Evolutionary conservation across 2,797 vertebrate genomes (phyloP), one percentile per base, ranked within the genome.

Genomic region (Sternotherus odoratus): DNA sequence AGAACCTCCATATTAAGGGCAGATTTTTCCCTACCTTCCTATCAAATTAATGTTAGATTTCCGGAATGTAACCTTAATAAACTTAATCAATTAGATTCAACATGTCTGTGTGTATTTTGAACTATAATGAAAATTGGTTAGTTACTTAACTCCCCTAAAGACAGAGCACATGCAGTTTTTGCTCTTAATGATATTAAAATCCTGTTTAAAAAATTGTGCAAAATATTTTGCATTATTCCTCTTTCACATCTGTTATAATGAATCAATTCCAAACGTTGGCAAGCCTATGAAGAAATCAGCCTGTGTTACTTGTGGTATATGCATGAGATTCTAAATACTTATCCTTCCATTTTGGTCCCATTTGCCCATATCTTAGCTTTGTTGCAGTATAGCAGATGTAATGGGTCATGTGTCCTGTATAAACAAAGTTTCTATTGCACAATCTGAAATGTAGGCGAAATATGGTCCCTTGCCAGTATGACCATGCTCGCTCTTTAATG

Each of bases 341-440:
- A 36, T 8, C 50, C 26, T 92, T 94, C 81, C 33, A 66, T 81
- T 92, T 90, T 56, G 54, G 5, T 90, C 51, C 78, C 57, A 1
- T 80, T 88, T 88, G 79, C 75, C 23, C 36, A 43, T 82, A 83
- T 92, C 89, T 92, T 89, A 17, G 50, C 79, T 95, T 85, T 75
- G 74, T 92, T 74, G 23, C 51, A 51, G 6, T n/a, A 28, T 33
- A 88, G 43, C 87, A 95, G 80, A 95, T 33, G 8, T 56, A 93
- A 72, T 5, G 26, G 82, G 79, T 97, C 83, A 84, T 60, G 57
- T 53, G 95, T 79, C 79, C 21, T 48, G 5, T 21, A 51, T 53
- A 94, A 97, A 96, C 88, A 97, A 94, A 91, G 57, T 96, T 97
- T 89, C 72, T 15, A 84, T 57, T 91, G 90, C 15, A 19, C 93